Conservation (phyloP, 1,140 invertebrate genomes). For the Sarcophaga peregrina region DNA sequence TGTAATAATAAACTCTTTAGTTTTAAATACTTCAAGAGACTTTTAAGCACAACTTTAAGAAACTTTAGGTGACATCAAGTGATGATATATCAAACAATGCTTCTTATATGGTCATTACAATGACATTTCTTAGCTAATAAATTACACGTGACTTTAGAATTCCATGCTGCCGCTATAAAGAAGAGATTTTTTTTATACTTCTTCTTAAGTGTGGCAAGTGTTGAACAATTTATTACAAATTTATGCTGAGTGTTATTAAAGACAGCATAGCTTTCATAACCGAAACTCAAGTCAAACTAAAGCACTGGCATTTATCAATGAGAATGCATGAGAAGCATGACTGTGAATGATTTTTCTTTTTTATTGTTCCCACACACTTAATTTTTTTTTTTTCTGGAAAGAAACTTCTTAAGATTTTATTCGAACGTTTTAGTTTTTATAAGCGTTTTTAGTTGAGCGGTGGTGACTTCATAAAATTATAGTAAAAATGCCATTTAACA, state of each 20-base stretch:
- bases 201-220: not conserved
- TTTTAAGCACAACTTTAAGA: too few species aligned
- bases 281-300: not conserved
- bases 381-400: too few species aligned
- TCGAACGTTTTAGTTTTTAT: not conserved
- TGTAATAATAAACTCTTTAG: too few species aligned
- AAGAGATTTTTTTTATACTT: not conserved
- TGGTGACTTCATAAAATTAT: conserved; percentile 40
- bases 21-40: too few species aligned
- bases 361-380: too few species aligned
- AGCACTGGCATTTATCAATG: not conserved
- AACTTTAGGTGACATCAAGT: too few species aligned
- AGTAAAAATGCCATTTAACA: conserved; percentile 39
- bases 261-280: not conserved
- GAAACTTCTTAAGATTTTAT: conserved; percentile 22
- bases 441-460: not conserved
- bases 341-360: not conserved
- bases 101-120: too few species aligned
- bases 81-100: too few species aligned
- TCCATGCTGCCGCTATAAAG: too few species aligned
- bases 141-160: too few species aligned
- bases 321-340: not conserved
- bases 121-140: too few species aligned
- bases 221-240: conserved; percentile 23
- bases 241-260: conserved; percentile 22